Conservation (phyloP, 1,140 invertebrate genomes). For the Plectus sambesii region DNA sequence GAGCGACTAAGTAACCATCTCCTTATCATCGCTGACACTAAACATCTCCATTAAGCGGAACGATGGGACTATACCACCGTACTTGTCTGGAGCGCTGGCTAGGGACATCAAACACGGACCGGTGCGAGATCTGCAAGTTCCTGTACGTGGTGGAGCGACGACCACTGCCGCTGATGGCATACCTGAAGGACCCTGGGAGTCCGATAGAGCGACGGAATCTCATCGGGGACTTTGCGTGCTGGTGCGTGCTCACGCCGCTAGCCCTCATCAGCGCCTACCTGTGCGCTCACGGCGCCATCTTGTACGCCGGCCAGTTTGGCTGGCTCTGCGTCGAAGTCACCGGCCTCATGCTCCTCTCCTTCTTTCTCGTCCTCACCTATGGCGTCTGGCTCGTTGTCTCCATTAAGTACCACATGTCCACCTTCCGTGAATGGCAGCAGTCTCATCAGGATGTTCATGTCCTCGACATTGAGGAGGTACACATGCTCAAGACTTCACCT, state of each 20-base stretch:
- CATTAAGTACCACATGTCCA: no score
- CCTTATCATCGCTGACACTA: no score
- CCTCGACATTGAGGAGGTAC: no score
- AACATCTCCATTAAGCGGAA: no score
- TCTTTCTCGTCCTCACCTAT: background rate
- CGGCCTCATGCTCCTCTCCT: background rate
- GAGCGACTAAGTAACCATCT: no score
- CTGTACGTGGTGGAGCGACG: background rate
- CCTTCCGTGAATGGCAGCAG: no score
- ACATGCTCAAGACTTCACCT: no score
- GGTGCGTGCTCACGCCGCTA: background rate
- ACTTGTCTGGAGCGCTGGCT: background rate
- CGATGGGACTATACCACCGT: background rate
- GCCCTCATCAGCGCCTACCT: background rate
- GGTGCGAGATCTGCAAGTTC: background rate
- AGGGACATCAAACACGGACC: background rate
- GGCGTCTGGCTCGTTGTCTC: background rate
- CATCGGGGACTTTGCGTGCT: background rate
- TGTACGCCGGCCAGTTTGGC: background rate
- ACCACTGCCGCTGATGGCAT: background rate
- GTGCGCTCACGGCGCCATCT: background rate
- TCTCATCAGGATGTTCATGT: no score
- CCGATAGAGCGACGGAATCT: background rate
- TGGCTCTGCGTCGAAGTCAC: background rate
- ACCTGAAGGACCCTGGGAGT: background rate